A percentile compares a stretch with the other conserved stretches of the same genome.
Evolutionary conservation across 1,140 invertebrate species (phyloP).

Genomic region (Schmidtea mediterranea): DNA sequence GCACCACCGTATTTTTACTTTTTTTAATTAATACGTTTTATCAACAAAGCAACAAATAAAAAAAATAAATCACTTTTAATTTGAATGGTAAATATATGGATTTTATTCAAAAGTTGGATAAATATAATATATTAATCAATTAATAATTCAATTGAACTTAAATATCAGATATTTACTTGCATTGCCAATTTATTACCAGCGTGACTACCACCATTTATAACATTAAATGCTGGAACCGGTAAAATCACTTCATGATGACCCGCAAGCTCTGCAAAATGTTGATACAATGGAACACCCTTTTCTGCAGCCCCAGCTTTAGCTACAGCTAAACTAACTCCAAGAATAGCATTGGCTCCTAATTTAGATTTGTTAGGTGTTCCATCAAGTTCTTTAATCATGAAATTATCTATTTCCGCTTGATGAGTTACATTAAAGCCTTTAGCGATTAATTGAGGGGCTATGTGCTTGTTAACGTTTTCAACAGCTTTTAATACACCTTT

Average conservation of each 20-base stretch:
- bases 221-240: conserved; percentile 88
- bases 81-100: no score
- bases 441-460: conserved; percentile 56
- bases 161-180: conserved; percentile 33
- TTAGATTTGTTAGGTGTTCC: conserved; percentile 30
- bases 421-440: conserved; percentile 55
- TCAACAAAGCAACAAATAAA: no score
- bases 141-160: no score
- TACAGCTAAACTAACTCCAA: conserved; percentile 79
- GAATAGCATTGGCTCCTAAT: conserved; percentile 82
- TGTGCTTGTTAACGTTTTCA: conserved; percentile 58
- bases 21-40: no score
- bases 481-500: conserved; percentile 59
- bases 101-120: no score
- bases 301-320: conserved; percentile 61
- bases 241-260: conserved; percentile 65
- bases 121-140: no score
- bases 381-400: conserved; percentile 33
- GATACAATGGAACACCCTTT: conserved; percentile 49
- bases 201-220: conserved; percentile 88
- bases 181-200: conserved; percentile 94
- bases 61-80: no score
- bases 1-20: no score
- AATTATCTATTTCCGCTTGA: conserved; percentile 68
- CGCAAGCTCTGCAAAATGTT: conserved; percentile 69